These are phyloP conservation scores for Borostomias antarcticus DNA, from an alignment of 2,797 vertebrate species.

Conservation along the genomic window DNA sequence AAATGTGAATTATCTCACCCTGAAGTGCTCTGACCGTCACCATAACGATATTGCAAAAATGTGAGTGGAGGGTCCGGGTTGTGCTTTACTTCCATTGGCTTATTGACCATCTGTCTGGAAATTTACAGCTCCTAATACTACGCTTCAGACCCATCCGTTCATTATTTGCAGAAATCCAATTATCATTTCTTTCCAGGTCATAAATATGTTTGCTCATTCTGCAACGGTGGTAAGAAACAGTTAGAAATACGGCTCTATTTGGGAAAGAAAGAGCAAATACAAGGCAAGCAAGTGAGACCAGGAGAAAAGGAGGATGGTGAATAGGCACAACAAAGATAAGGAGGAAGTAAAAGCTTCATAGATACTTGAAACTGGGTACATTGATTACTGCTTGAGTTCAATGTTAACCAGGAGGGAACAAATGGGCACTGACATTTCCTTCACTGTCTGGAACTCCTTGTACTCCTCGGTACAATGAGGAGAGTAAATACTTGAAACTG, in stretches of 20 bases:
- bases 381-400: no score
- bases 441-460: no score
- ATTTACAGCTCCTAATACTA: constrained; percentile 26
- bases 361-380: no score
- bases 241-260: constrained; percentile 1
- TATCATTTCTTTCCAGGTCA: constrained; percentile 24
- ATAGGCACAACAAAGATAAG: no score
- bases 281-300: not conserved
- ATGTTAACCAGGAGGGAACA: no score
- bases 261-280: not conserved
- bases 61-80: constrained; percentile 5
- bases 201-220: constrained; percentile 47
- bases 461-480: no score
- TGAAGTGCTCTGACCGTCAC: not conserved
- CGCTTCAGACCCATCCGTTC: constrained; percentile 10
- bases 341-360: no score
- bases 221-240: constrained; percentile 9
- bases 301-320: not conserved
- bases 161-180: constrained; percentile 7
- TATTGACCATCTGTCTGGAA: constrained; percentile 25
- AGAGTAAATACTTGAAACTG: no score
- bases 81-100: constrained; percentile 16
- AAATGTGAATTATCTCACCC: not conserved
- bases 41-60: not conserved
- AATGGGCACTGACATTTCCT: no score